Conservation (phyloP, 2,797 vertebrate species). For the Lates japonicus region DNA sequence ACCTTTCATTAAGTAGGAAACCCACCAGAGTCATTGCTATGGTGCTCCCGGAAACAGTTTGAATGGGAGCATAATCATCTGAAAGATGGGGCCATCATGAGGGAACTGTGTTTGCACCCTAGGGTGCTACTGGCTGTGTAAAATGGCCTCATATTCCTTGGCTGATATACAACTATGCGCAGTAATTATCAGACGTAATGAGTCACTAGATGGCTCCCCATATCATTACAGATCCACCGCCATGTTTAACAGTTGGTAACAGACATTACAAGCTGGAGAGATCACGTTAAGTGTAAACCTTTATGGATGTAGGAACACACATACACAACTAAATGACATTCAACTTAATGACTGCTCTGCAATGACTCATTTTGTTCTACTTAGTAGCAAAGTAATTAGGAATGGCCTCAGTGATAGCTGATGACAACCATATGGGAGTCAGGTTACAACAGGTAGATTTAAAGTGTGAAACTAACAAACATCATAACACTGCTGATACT, state of each 20-base stretch:
- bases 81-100: constrained; percentile 25
- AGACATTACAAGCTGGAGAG: constrained; percentile 12
- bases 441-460: background rate
- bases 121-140: constrained; percentile 29
- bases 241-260: constrained; percentile 41
- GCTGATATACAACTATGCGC: constrained; percentile 29
- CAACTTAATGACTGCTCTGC: constrained; percentile 10
- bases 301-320: background rate
- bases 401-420: constrained; percentile 1
- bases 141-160: constrained; percentile 37
- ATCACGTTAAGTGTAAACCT: constrained; percentile 23
- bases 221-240: constrained; percentile 33
- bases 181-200: constrained; percentile 45
- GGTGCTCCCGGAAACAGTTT: constrained; percentile 46
- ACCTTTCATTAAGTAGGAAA: constrained; percentile 25
- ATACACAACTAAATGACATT: constrained; percentile 11
- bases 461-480: background rate
- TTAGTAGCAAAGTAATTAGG: constrained; percentile 12
- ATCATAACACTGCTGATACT: background rate
- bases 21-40: constrained; percentile 13
- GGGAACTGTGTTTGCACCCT: constrained; percentile 33
- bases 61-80: constrained; percentile 24
- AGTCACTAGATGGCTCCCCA: constrained; percentile 29
- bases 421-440: background rate
- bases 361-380: constrained; percentile 19